Evolutionary conservation across 2,113 vertebrate genomes (phyloP).

Genomic region (Engraulis encrasicolus): DNA sequence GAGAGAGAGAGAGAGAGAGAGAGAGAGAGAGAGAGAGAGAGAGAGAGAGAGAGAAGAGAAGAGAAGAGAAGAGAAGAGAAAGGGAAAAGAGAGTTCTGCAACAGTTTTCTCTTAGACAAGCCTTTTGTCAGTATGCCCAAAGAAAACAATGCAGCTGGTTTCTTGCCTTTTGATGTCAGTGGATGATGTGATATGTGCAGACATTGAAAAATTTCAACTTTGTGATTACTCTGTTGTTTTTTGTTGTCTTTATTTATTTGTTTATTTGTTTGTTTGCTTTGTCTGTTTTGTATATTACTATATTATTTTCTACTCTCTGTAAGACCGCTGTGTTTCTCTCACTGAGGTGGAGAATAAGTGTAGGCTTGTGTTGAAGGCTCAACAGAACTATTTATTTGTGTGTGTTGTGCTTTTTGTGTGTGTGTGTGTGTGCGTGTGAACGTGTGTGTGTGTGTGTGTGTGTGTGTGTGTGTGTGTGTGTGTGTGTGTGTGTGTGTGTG

Average conservation of each 20-base stretch:
- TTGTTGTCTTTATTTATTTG: not conserved
- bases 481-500: too few relatives aligned
- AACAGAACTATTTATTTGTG: too few relatives aligned
- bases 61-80: not conserved
- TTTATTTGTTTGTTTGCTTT: not conserved
- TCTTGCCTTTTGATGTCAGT: not conserved
- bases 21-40: not conserved
- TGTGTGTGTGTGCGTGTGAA: too few relatives aligned
- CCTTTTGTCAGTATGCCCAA: not conserved
- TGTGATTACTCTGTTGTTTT: conserved; percentile 6
- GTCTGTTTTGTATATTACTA: too few relatives aligned
- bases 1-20: too few relatives aligned
- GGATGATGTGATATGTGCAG: not conserved
- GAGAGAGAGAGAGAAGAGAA: not conserved
- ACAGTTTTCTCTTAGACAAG: not conserved
- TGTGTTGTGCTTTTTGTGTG: too few relatives aligned
- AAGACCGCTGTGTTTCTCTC: conserved; percentile 22
- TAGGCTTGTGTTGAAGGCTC: too few relatives aligned
- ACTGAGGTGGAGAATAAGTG: not conserved
- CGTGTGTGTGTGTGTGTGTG: too few relatives aligned
- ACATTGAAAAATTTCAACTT: not conserved
- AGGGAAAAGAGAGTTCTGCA: not conserved
- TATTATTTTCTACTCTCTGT: not conserved
- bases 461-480: too few relatives aligned
- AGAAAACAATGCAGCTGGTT: not conserved